These are phyloP conservation scores for Spea bombifrons DNA, from an alignment of 2,113 vertebrate species.

Conservation along the genomic window DNA sequence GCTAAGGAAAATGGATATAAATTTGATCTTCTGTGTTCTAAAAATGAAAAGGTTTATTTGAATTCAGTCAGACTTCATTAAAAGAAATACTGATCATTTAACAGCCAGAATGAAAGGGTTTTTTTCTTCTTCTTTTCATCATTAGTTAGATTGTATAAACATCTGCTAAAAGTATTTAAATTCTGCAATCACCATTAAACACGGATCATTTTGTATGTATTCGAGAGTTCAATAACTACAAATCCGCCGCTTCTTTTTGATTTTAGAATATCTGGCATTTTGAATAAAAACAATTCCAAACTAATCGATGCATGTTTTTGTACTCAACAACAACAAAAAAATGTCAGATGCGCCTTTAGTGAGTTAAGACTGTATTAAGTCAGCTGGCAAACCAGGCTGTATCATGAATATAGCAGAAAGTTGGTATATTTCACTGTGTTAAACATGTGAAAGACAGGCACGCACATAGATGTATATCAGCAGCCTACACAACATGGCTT, in stretches of 20 bases:
- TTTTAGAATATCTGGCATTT: constrained; percentile 54
- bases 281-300: constrained; percentile 57
- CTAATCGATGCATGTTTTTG: constrained; percentile 51
- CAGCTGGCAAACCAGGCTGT: constrained; percentile 50
- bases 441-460: neutral
- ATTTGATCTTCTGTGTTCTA: constrained; percentile 40
- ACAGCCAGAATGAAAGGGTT: constrained; percentile 7
- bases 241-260: constrained; percentile 43
- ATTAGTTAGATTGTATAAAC: constrained; percentile 48
- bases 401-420: constrained; percentile 21
- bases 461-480: too few species aligned
- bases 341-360: constrained; percentile 51
- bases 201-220: constrained; percentile 37
- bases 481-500: too few species aligned
- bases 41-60: constrained; percentile 45
- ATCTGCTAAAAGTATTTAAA: constrained; percentile 42
- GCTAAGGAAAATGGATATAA: constrained; percentile 37
- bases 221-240: constrained; percentile 46
- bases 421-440: neutral
- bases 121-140: constrained; percentile 38
- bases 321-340: constrained; percentile 48
- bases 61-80: constrained; percentile 28
- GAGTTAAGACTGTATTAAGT: constrained; percentile 58
- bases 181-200: constrained; percentile 35
- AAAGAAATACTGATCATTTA: constrained; percentile 35